These are phyloP conservation scores for Schizopygopsis pylzovi DNA, from an alignment of 2,797 vertebrate species.

Conservation along the genomic window DNA sequence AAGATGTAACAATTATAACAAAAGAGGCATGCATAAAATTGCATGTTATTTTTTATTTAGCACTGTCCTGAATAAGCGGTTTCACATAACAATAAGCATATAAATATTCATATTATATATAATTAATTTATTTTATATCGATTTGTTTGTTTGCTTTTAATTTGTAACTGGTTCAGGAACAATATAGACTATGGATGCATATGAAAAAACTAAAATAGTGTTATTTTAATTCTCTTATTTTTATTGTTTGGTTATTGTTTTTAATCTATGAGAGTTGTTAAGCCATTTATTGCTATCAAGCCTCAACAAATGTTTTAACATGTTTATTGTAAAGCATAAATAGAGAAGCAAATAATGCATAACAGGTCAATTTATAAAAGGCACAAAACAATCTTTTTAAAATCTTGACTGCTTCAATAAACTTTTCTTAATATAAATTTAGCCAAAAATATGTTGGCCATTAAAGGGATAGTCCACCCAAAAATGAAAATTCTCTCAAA, in stretches of 20 bases:
- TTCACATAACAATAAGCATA: background rate
- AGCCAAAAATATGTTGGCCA: background rate
- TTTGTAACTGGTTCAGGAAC: background rate
- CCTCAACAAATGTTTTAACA: background rate
- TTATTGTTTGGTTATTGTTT: background rate
- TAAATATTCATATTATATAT: background rate
- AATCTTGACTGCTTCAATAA: background rate
- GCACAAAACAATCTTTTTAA: background rate
- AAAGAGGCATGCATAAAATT: slow-evolving; percentile 9
- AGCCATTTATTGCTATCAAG: background rate
- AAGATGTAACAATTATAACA: background rate
- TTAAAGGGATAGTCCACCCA: background rate
- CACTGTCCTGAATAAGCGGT: background rate
- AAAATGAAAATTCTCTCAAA: background rate
- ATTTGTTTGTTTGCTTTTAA: background rate
- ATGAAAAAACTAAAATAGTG: background rate
- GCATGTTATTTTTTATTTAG: background rate
- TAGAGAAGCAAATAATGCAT: background rate
- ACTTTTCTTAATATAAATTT: background rate
- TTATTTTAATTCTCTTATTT: background rate
- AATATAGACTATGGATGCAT: background rate
- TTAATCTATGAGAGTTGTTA: background rate
- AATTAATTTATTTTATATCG: background rate
- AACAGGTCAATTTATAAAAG: background rate
- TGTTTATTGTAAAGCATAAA: background rate